Evolutionary conservation across 2,888 invertebrate genomes (phyloP), one percentile per base, ranked within the genome.

Genomic region (Zonitis immaculata): DNA sequence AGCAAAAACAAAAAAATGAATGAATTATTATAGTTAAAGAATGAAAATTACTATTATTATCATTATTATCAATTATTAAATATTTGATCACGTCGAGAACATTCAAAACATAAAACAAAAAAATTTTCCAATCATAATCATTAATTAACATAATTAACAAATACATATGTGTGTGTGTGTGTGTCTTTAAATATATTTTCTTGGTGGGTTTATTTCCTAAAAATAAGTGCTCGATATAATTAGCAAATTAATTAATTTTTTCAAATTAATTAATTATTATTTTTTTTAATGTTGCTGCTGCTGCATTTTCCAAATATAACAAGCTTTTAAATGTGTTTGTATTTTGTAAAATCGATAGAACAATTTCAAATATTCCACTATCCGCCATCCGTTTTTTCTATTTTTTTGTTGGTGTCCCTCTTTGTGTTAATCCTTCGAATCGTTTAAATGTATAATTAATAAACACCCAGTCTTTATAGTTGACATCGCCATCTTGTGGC

Each of bases 391-490:
- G 16, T 9, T 35, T 39, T 35, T 7, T 18, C 53, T 81, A 89
- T 80, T 89, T 89, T 77, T 89, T 89, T 66, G 85, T 87, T 44
- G 88, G 88, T 56, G 87, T 87, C 60, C 91, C 92, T 67, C 93
- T 83, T 75, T 95, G 95, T 47, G 95, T 95, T 61, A 96, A 82
- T 25, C 95, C 97, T 79, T 99, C 98, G 79, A 99, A 99, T 66
- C 99, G 85, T 77, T 98, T 97, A 82, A 97, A 99, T 58, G 99
- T 99, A 80, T 99, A 99, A 81, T 99, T 99, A 74, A 99, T 96
- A 78, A 99, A 99, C 66, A 99, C 98, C 95, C 98, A 98, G 82
- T 98, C 97, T 80, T 97, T 97, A 78, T 92, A 90, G 69, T 89
- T 89, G 62, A 87, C 86, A 77, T 94, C 94, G 59, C 93, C 92